Base-by-base conservation (phyloP, 2,888 invertebrate genomes). In the Muscina levida region DNA sequence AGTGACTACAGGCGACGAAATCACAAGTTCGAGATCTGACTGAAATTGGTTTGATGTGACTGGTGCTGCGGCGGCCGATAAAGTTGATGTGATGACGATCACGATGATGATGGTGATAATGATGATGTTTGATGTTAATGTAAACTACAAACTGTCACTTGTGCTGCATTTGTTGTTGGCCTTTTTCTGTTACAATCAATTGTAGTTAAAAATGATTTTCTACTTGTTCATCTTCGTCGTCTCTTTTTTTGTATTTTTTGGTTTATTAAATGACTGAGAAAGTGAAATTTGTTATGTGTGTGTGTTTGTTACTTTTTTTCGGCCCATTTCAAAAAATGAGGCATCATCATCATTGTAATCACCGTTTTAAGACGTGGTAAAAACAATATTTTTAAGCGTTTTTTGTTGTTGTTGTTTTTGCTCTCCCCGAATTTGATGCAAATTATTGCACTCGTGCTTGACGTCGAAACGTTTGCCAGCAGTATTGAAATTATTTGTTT, bases 361-460 rank as follows among this genome's bases (percentile, higher is more conserved):
- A 6, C 11, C 31, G 8, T 31, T 8, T 31, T 31, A 5, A n/a
- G n/a, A 5, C 31, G 31, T 31, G 31, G 31, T 31, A 31, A 31
- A 31, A n/a, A n/a, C 15, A 73, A 65, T 68, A 51, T 74, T 80
- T 68, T 31, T 31, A 31, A 31, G 44, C n/a, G 3, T 13, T 26
- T 44, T 57, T 39, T 56, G 39, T n/a, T n/a, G 70, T 66, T 15
- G n/a, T 22, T 53, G 26, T 17, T 8, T 56, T 2, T 42, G 39
- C 42, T 31, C 31, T 3, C 31, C 31, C 22, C 15, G 67, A 74
- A 81, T 77, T 75, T 48, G 81, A 81, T 81, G 81, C 77, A 81
- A 81, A 81, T 81, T 74, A 68, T 75, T 75, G 74, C 81, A 77
- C 67, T 81, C 81, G 62, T 75, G 81, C 81, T 81, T 81, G 81